A percentile compares a stretch with the other conserved stretches of the same genome.
These are phyloP conservation scores for Drosophila tristis DNA, from an alignment of 1,140 invertebrate genomes.

Conservation along the genomic window DNA sequence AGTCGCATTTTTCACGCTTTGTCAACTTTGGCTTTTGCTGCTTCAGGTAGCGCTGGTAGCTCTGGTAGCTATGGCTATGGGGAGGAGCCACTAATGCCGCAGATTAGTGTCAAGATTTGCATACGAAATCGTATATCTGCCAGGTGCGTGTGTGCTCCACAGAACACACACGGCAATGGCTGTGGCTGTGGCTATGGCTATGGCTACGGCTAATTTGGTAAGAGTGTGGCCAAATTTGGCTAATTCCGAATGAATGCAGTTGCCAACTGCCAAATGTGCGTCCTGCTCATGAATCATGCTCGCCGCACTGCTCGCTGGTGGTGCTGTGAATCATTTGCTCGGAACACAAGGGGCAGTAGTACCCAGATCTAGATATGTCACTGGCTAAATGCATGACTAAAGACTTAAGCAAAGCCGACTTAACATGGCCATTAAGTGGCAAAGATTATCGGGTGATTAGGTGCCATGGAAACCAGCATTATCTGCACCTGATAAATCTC, in stretches of 20 bases:
- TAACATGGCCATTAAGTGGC: too few species aligned
- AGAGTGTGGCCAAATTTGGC: constrained; percentile 66
- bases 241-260: constrained; percentile 17
- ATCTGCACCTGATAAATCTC: too few species aligned
- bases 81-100: constrained; percentile 66
- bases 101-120: constrained; percentile 84
- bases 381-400: constrained; percentile 18
- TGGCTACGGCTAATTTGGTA: constrained; percentile 32
- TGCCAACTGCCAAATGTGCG: constrained; percentile 20
- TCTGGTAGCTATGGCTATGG: constrained; percentile 24
- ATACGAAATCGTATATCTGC: constrained; percentile 76
- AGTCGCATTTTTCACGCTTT: constrained; percentile 73
- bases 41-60: too few species aligned
- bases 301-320: constrained; percentile 2
- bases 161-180: neutral
- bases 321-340: constrained; percentile 43
- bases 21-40: constrained; percentile 46
- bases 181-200: too few species aligned
- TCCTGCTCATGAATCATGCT: constrained; percentile 59
- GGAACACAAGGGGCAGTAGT: constrained; percentile 9
- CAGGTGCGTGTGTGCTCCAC: constrained; percentile 42
- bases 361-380: constrained; percentile 36
- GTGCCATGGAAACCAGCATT: too few species aligned
- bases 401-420: neutral
- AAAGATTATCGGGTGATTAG: too few species aligned